Conservation (phyloP, 2,797 vertebrate species). For the Molossus molossus region DNA sequence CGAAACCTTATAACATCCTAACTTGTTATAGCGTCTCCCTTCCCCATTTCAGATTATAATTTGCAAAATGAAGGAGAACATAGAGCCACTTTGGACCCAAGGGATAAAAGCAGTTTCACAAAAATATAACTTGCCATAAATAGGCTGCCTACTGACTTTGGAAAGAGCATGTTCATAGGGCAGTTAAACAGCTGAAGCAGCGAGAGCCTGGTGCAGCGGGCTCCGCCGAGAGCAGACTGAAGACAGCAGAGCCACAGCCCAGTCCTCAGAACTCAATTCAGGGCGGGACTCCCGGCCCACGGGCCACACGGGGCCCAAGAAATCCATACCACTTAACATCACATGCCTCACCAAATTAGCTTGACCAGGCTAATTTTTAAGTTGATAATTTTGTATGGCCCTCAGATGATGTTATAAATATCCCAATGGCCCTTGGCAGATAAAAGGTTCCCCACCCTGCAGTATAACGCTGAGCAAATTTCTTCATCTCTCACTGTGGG, state of each 20-base stretch:
- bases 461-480: background rate
- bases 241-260: background rate
- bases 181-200: background rate
- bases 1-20: background rate
- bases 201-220: background rate
- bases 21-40: background rate
- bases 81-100: background rate
- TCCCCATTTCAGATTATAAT: background rate
- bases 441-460: background rate
- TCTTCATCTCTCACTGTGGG: background rate
- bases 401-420: too few relatives aligned
- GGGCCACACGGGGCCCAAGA: too few relatives aligned
- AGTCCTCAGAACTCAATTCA: background rate
- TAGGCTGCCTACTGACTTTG: background rate
- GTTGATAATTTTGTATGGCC: too few relatives aligned
- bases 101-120: background rate
- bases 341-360: too few relatives aligned
- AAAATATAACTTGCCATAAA: background rate
- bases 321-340: too few relatives aligned
- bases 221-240: background rate
- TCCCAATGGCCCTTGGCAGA: too few relatives aligned
- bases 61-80: background rate
- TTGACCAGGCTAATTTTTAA: too few relatives aligned
- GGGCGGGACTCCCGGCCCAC: too few relatives aligned
- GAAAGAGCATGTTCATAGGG: background rate